A percentile compares a stretch with the other conserved stretches of the same genome.
These are phyloP conservation scores for Herminia tarsipennalis DNA, from an alignment of 2,888 invertebrate genomes.

Conservation along the genomic window DNA sequence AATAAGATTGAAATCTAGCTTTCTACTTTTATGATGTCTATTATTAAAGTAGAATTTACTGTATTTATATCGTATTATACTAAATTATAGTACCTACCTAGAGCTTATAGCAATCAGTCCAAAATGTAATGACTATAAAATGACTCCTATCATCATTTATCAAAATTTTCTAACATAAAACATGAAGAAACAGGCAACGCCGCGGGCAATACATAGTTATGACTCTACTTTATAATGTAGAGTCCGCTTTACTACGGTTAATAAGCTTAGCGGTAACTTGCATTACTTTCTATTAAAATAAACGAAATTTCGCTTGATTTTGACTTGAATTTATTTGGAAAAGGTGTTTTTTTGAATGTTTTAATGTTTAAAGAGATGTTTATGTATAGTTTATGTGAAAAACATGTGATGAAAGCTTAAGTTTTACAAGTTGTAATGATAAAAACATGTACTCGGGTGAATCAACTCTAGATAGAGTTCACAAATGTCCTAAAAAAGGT, in stretches of 20 bases:
- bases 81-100: slow-evolving; percentile 7
- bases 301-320: slow-evolving; percentile 13
- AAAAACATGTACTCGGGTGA: slow-evolving; percentile 1
- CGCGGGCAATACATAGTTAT: slow-evolving; percentile 36
- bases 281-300: slow-evolving; percentile 27
- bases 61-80: not conserved
- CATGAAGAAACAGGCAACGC: slow-evolving; percentile 33
- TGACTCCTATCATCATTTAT: slow-evolving; percentile 22
- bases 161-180: slow-evolving; percentile 26
- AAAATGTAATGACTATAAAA: slow-evolving; percentile 32
- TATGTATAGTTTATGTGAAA: too few species aligned
- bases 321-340: not conserved
- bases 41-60: slow-evolving; percentile 8
- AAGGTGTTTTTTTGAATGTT: not conserved
- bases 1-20: too few species aligned
- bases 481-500: not conserved
- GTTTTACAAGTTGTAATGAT: not conserved
- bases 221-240: slow-evolving; percentile 33
- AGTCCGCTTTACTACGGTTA: slow-evolving; percentile 22
- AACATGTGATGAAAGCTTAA: slow-evolving; percentile 14
- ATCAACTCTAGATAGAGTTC: slow-evolving; percentile 2
- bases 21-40: slow-evolving; percentile 10
- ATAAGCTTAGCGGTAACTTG: slow-evolving; percentile 30
- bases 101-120: slow-evolving; percentile 6
- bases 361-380: slow-evolving; percentile 1